Percentiles rank a stretch among this genome's conserved stretches.
phyloP scores from a whole-genome alignment of 1,140 invertebrate genomes.

The Halyomorpha halys region DNA sequence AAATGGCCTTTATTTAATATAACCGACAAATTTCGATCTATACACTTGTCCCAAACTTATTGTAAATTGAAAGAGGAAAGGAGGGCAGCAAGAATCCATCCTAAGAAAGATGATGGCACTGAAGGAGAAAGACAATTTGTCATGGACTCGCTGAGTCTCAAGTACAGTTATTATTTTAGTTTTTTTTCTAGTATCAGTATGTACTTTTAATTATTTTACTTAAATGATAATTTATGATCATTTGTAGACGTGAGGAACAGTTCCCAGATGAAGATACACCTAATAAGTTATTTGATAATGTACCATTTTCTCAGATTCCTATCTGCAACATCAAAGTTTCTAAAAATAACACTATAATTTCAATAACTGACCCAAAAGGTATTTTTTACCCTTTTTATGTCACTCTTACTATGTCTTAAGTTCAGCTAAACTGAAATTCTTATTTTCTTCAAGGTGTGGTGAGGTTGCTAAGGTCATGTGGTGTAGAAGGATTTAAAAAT shows the following conservation, averaged over 20 bases:
- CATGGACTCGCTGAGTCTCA: constrained; percentile 40
- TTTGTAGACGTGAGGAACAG: constrained; percentile 51
- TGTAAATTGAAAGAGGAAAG: constrained; percentile 12
- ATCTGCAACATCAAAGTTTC: constrained; percentile 70
- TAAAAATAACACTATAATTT: constrained; percentile 79
- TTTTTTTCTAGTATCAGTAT: not conserved
- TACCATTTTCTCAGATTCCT: constrained; percentile 66
- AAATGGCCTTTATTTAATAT: too few relatives aligned
- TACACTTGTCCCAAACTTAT: too few relatives aligned
- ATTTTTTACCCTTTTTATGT: not conserved
- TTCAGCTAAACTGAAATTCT: not conserved
- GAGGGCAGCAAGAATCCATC: constrained; percentile 37
- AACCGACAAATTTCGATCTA: too few relatives aligned
- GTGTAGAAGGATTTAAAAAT: constrained; percentile 90
- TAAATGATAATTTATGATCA: constrained; percentile 1
- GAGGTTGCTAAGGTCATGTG: constrained; percentile 57
- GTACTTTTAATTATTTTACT: constrained; percentile 7
- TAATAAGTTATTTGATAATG: constrained; percentile 61
- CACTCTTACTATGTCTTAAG: not conserved
- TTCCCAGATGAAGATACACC: constrained; percentile 66
- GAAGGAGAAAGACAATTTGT: constrained; percentile 50
- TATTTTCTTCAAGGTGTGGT: constrained; percentile 40
- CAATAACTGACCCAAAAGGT: constrained; percentile 50
- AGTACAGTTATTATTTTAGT: constrained; percentile 18
- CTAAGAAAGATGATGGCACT: constrained; percentile 53